These are phyloP conservation scores for Cryptoblepharus egeriae DNA, from an alignment of 2,797 vertebrate genomes.

Conservation along the genomic window DNA sequence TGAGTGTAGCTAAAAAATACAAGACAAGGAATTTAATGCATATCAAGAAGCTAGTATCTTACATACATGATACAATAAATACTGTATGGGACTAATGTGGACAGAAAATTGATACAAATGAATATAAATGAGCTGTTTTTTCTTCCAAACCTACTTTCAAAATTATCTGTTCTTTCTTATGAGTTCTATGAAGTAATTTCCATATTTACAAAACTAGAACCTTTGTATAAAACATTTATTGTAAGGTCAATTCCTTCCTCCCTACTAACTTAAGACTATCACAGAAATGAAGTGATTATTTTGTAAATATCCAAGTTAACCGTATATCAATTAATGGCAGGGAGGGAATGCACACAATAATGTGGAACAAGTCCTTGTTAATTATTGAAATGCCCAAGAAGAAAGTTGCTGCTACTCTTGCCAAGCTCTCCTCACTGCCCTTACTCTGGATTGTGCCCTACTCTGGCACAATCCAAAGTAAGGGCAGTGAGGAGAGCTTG, in stretches of 20 bases:
- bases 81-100: not conserved
- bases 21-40: not conserved
- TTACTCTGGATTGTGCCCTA: too few species aligned
- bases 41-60: not conserved
- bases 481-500: too few species aligned
- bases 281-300: not conserved
- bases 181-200: conserved; percentile 2
- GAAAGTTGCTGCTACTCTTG: not conserved
- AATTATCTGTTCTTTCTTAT: not conserved
- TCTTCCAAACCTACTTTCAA: not conserved
- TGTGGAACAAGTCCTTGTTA: not conserved
- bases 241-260: not conserved
- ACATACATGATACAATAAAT: not conserved
- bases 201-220: not conserved
- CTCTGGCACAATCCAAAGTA: too few species aligned
- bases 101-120: not conserved
- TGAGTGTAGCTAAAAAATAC: conserved; percentile 86
- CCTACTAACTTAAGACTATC: not conserved
- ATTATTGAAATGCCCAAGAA: not conserved
- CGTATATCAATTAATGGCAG: not conserved
- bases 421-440: too few species aligned
- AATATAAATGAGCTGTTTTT: not conserved
- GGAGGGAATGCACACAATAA: not conserved
- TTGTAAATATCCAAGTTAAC: not conserved
- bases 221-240: not conserved